Evolutionary conservation across 2,888 invertebrate genomes (phyloP).

Genomic region (Himalopsyche tibetana): DNA sequence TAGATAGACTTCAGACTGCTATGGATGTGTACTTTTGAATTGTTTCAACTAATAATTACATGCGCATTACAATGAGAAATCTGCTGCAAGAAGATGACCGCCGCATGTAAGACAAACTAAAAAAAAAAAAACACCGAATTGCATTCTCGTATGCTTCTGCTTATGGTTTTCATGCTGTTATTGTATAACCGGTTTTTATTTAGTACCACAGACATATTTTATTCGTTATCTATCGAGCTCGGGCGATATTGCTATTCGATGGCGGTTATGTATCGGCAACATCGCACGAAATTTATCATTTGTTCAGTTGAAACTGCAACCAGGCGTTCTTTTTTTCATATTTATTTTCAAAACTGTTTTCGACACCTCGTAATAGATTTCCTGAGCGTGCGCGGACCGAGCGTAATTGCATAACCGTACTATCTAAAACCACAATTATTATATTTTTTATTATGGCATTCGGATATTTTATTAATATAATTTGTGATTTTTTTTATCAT

Average conservation of each 20-base stretch:
- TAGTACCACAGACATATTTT: background rate
- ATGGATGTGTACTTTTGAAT: too few species aligned
- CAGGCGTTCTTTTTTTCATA: background rate
- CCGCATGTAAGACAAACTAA: background rate
- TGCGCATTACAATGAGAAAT: background rate
- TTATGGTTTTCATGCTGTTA: background rate
- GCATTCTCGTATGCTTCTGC: background rate
- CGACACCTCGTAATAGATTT: slow-evolving; percentile 17
- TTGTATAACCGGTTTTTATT: background rate
- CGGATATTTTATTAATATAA: too few species aligned
- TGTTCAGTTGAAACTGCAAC: slow-evolving; percentile 31
- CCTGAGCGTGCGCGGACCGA: background rate
- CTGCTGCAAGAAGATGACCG: background rate
- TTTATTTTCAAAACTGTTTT: background rate
- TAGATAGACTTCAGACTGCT: too few species aligned
- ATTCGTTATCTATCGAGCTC: too few species aligned
- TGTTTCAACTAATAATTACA: too few species aligned
- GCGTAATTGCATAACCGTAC: slow-evolving; percentile 10
- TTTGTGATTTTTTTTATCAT: too few species aligned
- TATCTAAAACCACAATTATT: background rate
- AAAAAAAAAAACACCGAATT: background rate
- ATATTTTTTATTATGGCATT: background rate
- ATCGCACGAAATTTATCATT: background rate
- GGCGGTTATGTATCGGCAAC: background rate
- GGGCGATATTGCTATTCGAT: background rate